Percentiles rank a stretch among this genome's conserved stretches.
Conservation (phyloP, 1,140 invertebrate species). For the Brachionus calyciflorus region DNA sequence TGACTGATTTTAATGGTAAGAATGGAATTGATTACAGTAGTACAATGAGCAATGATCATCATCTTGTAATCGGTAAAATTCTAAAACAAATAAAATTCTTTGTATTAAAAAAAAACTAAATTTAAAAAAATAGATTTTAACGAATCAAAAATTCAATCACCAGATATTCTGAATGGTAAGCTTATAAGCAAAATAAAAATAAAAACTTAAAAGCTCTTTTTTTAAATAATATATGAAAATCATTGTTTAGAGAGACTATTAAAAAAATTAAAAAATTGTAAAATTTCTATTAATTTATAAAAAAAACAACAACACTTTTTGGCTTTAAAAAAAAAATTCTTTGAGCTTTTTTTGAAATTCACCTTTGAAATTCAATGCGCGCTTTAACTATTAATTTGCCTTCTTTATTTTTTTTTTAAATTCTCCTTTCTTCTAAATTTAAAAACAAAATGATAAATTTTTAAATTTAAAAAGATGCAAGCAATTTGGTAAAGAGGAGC, state of each 20-base stretch:
- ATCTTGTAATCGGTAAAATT: background rate
- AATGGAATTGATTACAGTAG: slow-evolving; percentile 28
- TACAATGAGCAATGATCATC: slow-evolving; percentile 16
- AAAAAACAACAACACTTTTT: too few relatives aligned
- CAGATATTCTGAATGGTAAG: slow-evolving; percentile 1
- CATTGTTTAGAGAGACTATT: slow-evolving; percentile 1
- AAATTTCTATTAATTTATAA: too few relatives aligned
- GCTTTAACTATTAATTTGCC: too few relatives aligned
- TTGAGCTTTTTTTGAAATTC: too few relatives aligned
- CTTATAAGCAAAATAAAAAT: background rate
- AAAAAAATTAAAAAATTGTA: slow-evolving; percentile 18
- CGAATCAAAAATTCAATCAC: background rate
- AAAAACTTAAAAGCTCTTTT: background rate
- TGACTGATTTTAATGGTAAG: slow-evolving; percentile 36
- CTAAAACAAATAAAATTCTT: background rate
- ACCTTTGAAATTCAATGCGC: too few relatives aligned
- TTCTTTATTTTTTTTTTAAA: slow-evolving; percentile 10
- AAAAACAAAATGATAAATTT: background rate
- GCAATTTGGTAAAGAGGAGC: slow-evolving; percentile 10
- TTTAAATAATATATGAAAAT: too few relatives aligned
- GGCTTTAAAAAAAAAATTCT: too few relatives aligned
- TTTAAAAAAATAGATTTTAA: background rate
- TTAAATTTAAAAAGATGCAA: slow-evolving; percentile 3
- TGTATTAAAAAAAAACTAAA: background rate
- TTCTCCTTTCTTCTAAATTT: background rate